Conservation (phyloP, 1,140 invertebrate genomes). For the Camponotus vicinus region DNA sequence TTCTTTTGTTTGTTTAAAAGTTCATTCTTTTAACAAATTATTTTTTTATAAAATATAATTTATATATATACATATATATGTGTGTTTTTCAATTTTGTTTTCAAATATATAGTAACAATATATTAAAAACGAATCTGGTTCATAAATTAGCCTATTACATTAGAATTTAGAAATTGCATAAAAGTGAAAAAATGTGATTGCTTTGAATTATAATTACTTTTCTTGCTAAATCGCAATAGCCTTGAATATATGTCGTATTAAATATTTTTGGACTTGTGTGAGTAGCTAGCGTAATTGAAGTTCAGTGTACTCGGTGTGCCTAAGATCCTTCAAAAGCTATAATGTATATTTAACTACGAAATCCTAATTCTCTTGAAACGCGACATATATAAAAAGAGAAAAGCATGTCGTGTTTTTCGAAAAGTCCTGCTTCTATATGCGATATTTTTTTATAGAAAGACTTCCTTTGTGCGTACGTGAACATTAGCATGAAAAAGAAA, state of each 20-base stretch:
- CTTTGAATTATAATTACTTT: background rate
- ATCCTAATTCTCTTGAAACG: background rate
- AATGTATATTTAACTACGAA: background rate
- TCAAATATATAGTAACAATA: too few relatives aligned
- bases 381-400: slow-evolving; percentile 18
- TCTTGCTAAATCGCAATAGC: background rate
- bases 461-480: background rate
- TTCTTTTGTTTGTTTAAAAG: background rate
- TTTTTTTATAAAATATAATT: too few relatives aligned
- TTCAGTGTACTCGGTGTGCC: background rate
- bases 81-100: too few relatives aligned
- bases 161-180: too few relatives aligned
- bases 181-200: background rate
- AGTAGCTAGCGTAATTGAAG: background rate
- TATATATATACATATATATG: too few relatives aligned
- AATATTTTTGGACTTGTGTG: background rate
- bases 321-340: slow-evolving; percentile 14
- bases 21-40: too few relatives aligned
- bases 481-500: slow-evolving; percentile 39
- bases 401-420: slow-evolving; percentile 7
- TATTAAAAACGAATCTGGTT: too few relatives aligned
- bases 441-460: slow-evolving; percentile 21
- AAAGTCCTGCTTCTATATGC: background rate
- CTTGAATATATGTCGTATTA: background rate
- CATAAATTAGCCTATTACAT: too few relatives aligned